Conservation (phyloP, 1,140 invertebrate genomes). For the Penaeus vannamei region DNA sequence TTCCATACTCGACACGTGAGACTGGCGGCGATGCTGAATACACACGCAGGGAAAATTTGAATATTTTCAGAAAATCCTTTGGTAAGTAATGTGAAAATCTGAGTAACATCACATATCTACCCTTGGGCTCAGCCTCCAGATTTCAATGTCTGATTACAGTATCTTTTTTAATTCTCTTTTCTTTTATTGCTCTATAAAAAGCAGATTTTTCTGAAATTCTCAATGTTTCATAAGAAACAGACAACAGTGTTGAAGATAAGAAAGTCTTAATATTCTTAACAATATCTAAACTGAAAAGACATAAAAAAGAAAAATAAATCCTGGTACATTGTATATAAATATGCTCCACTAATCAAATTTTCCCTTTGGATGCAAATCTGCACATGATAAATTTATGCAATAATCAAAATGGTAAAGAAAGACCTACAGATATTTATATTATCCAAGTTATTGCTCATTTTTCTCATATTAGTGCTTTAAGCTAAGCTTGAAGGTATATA, state of each 20-base stretch:
- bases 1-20: slow-evolving; percentile 46
- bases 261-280: background rate
- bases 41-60: slow-evolving; percentile 54
- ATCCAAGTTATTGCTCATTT: slow-evolving; percentile 1
- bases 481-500: slow-evolving; percentile 42
- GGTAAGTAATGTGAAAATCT: background rate
- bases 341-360: slow-evolving; percentile 38
- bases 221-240: too few species aligned
- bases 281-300: background rate
- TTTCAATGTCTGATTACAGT: background rate
- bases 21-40: slow-evolving; percentile 52
- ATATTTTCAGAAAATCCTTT: slow-evolving; percentile 23
- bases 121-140: background rate
- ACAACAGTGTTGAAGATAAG: too few species aligned
- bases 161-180: too few species aligned
- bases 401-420: slow-evolving; percentile 28
- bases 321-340: background rate
- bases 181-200: too few species aligned
- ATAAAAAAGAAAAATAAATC: background rate
- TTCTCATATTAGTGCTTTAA: slow-evolving; percentile 39
- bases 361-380: slow-evolving; percentile 37
- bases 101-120: background rate
- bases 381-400: slow-evolving; percentile 22
- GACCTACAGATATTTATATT: background rate
- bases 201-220: too few species aligned